phyloP scores from a whole-genome alignment of 1,140 invertebrate genomes.

The Trinorchestia longiramus region DNA sequence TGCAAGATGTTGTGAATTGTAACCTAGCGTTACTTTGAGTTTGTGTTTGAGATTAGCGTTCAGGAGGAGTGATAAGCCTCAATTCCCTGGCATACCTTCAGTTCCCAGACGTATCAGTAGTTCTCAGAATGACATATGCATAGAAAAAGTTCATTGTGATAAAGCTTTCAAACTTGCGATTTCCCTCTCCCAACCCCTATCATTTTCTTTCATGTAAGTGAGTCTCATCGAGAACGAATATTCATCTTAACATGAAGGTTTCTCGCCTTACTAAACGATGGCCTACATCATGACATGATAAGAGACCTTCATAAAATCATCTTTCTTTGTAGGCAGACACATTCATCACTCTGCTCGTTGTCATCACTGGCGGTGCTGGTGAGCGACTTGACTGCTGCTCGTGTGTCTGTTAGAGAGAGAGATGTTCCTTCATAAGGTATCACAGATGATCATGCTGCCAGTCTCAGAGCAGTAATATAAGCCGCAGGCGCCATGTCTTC shows the following conservation, averaged over 20 bases:
- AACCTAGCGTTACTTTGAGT: no score
- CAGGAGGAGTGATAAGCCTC: no score
- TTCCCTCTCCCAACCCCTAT: neutral
- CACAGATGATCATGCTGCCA: neutral
- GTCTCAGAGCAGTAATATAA: neutral
- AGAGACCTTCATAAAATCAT: neutral
- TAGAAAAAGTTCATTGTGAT: no score
- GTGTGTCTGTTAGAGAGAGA: neutral
- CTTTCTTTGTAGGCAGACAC: neutral
- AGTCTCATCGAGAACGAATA: neutral
- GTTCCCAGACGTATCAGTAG: no score
- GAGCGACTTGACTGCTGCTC: neutral
- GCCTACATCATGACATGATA: neutral
- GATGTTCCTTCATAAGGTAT: neutral
- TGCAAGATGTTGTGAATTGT: no score
- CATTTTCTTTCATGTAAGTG: neutral
- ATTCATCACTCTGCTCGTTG: neutral
- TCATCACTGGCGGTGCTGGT: neutral
- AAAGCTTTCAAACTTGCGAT: neutral
- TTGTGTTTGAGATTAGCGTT: no score
- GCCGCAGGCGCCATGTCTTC: neutral
- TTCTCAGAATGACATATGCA: no score
- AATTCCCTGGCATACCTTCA: no score
- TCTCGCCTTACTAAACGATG: neutral
- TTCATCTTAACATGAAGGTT: no score